Conservation (phyloP, 2,888 invertebrate genomes). For the Erynnis tages region DNA sequence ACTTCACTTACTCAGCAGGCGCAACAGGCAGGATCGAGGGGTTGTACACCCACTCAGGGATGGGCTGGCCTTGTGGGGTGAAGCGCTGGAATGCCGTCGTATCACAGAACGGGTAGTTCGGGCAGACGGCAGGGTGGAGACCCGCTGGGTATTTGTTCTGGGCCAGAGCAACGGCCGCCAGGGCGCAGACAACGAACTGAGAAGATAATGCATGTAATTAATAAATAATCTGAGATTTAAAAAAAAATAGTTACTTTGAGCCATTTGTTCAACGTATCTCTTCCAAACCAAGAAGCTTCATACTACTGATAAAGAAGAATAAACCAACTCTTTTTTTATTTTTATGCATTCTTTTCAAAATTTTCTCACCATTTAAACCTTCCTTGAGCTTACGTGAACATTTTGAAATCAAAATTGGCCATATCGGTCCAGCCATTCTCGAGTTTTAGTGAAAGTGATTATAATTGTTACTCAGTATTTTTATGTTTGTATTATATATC, state of each 20-base stretch:
- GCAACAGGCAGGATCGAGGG: slow-evolving; percentile 54
- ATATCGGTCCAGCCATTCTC: no score
- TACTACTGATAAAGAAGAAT: no score
- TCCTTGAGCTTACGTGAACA: no score
- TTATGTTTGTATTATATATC: no score
- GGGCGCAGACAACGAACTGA: slow-evolving; percentile 67
- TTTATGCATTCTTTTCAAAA: no score
- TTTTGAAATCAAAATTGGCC: no score
- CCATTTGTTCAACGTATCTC: no score
- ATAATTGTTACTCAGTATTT: no score
- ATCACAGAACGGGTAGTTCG: slow-evolving; percentile 82
- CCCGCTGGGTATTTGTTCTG: slow-evolving; percentile 78
- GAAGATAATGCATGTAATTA: neutral
- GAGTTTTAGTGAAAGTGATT: no score
- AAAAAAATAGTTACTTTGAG: neutral
- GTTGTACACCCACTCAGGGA: slow-evolving; percentile 71
- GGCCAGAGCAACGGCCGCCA: slow-evolving; percentile 66
- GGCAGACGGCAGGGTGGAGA: slow-evolving; percentile 80
- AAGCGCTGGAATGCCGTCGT: slow-evolving; percentile 64
- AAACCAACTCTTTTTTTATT: no score
- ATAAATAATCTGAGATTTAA: neutral
- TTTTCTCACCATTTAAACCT: no score
- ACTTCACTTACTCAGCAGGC: slow-evolving; percentile 52
- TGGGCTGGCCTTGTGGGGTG: slow-evolving; percentile 68
- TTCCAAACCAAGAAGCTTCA: no score